Percentiles rank a stretch among this genome's conserved stretches.
These are phyloP conservation scores for Crotalus helleri DNA, from an alignment of 2,113 vertebrate species.

Conservation along the genomic window DNA sequence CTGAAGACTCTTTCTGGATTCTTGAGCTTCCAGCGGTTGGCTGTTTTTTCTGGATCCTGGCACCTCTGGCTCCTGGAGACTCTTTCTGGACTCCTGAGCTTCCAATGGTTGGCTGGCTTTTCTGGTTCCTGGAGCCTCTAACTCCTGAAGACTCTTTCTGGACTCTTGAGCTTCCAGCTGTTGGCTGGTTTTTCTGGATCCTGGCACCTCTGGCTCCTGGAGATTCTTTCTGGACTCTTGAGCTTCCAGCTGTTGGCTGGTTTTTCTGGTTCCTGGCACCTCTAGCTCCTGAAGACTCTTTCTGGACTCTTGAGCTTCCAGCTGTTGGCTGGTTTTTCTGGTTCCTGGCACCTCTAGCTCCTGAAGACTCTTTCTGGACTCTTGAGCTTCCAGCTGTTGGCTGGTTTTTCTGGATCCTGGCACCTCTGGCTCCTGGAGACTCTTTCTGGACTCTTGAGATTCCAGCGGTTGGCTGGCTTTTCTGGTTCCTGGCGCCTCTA, in stretches of 20 bases:
- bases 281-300: background rate
- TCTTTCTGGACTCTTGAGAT: background rate
- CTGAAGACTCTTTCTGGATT: background rate
- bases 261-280: background rate
- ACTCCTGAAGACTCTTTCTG: background rate
- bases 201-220: background rate
- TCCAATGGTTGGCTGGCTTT: background rate
- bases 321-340: background rate
- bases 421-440: accelerated
- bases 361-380: background rate
- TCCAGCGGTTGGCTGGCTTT: background rate
- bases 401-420: background rate
- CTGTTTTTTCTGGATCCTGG: background rate
- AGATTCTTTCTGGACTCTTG: background rate
- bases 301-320: accelerated
- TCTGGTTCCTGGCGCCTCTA: background rate
- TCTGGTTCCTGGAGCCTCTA: background rate
- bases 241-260: background rate
- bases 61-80: accelerated
- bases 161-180: background rate
- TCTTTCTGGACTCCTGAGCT: background rate
- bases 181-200: background rate
- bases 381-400: background rate
- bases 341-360: background rate
- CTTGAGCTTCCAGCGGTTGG: background rate